Evolutionary conservation across 2,888 invertebrate species (phyloP).

Genomic region (Pseudoips prasinana): DNA sequence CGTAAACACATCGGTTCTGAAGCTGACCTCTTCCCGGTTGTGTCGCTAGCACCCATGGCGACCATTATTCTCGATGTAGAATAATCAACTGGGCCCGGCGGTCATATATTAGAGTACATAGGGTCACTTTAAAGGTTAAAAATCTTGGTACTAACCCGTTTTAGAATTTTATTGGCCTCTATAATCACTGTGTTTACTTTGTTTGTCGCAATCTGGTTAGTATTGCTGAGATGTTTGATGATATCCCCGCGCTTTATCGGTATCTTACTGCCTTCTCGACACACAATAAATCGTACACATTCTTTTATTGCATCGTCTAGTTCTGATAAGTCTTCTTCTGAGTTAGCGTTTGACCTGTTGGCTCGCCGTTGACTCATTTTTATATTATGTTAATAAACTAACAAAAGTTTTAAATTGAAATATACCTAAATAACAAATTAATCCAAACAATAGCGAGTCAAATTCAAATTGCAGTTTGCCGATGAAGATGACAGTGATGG

Average conservation of each 20-base stretch:
- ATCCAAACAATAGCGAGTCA: not conserved
- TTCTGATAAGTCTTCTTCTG: conserved; percentile 23
- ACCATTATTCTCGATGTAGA: too few species aligned
- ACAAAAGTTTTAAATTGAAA: too few species aligned
- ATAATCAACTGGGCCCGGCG: too few species aligned
- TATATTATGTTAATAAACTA: not conserved
- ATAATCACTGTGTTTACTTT: conserved; percentile 45
- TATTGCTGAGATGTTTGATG: conserved; percentile 48
- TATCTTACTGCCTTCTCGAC: conserved; percentile 65
- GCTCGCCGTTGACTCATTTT: conserved; percentile 45
- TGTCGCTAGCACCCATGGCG: too few species aligned
- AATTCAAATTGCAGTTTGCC: not conserved
- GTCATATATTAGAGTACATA: too few species aligned
- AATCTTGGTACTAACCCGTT: conserved; percentile 54
- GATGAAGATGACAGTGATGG: too few species aligned
- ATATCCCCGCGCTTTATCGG: conserved; percentile 66
- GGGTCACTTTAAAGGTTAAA: too few species aligned
- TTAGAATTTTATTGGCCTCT: conserved; percentile 54
- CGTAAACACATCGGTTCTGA: too few species aligned
- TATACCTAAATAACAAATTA: not conserved
- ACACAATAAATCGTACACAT: conserved; percentile 62
- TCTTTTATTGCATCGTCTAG: conserved; percentile 50
- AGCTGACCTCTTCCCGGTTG: too few species aligned
- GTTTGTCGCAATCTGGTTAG: conserved; percentile 43
- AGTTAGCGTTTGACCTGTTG: conserved; percentile 23